Evolutionary conservation across 53 echinoderm and acorn worm genomes (phyloP).

Genomic region (Temnopleurus reevesii): DNA sequence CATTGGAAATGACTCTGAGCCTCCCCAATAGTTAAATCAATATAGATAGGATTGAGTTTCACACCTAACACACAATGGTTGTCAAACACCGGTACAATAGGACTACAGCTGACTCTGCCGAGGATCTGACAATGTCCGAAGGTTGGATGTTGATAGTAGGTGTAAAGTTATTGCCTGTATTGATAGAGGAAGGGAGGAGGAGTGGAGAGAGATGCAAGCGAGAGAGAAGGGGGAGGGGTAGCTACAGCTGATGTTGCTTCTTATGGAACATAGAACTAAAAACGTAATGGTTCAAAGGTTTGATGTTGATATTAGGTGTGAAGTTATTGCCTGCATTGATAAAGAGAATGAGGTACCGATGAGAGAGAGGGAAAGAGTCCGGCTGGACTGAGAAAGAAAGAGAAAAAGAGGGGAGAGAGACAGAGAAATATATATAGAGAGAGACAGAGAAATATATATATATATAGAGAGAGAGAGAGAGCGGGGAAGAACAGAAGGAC

Average conservation of each 20-base stretch:
- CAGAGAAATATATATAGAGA: background rate
- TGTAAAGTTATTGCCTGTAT: background rate
- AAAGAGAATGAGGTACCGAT: background rate
- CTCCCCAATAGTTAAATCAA: constrained; percentile 12
- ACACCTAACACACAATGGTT: constrained; percentile 1
- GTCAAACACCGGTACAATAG: background rate
- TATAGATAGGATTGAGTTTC: constrained; percentile 12
- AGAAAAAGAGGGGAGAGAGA: background rate
- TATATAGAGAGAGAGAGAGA: background rate
- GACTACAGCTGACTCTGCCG: background rate
- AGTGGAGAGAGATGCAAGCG: background rate
- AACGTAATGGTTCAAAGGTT: background rate
- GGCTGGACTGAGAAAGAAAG: background rate
- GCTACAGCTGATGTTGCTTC: no score
- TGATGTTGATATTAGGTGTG: background rate
- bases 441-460: background rate
- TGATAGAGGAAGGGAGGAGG: background rate
- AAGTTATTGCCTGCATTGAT: background rate
- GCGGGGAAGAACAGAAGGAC: background rate
- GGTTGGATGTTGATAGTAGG: background rate
- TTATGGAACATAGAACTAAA: background rate
- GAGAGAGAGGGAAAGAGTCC: background rate
- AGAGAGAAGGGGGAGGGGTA: background rate
- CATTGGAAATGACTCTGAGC: constrained; percentile 25
- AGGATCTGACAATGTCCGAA: background rate